phyloP scores from a whole-genome alignment of 2,113 vertebrate species.

The Osmerus mordax region DNA sequence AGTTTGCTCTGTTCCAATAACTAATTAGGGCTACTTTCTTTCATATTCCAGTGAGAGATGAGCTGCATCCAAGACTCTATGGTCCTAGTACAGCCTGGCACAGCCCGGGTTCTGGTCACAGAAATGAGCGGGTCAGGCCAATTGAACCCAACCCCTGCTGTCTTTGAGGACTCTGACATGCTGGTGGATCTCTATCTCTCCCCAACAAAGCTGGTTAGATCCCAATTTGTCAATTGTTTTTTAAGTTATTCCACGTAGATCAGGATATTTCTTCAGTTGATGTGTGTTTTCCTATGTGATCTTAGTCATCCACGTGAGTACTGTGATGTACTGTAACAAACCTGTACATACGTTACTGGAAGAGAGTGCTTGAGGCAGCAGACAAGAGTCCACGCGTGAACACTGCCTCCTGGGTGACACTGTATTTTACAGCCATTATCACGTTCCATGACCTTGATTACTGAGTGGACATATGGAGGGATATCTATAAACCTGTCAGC shows the following conservation, averaged over 20 bases:
- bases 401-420: background rate
- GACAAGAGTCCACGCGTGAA: background rate
- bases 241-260: background rate
- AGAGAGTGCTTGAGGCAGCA: background rate
- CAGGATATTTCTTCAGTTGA: background rate
- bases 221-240: background rate
- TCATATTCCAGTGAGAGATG: slow-evolving; percentile 45
- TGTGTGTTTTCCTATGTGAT: background rate
- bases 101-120: slow-evolving; percentile 69
- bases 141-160: slow-evolving; percentile 73
- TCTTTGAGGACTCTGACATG: slow-evolving; percentile 51
- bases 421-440: background rate
- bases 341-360: background rate
- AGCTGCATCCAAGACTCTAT: slow-evolving; percentile 22
- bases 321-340: too few species aligned
- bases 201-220: slow-evolving; percentile 76
- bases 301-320: background rate
- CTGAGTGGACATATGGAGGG: slow-evolving; percentile 4
- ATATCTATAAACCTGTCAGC: background rate
- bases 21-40: background rate
- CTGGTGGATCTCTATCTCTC: slow-evolving; percentile 73
- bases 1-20: background rate
- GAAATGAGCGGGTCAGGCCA: slow-evolving; percentile 72
- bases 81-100: slow-evolving; percentile 37
- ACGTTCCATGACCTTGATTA: slow-evolving; percentile 3